Conservation (phyloP, 2,888 invertebrate genomes). For the Volucella inanis region DNA sequence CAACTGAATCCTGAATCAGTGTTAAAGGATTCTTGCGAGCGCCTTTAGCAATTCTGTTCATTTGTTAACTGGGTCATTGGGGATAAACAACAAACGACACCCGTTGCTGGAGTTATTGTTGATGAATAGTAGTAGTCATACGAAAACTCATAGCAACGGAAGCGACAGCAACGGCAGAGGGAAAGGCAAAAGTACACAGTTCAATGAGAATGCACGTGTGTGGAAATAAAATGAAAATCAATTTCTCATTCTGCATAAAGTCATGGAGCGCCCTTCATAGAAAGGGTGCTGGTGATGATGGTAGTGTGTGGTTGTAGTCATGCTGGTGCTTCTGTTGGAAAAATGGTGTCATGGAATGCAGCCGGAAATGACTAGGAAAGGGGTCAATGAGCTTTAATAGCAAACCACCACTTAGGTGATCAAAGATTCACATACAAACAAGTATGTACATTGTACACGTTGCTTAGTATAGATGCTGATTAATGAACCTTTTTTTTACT, state of each 20-base stretch:
- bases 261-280: constrained; percentile 14
- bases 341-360: background rate
- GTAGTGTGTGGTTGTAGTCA: background rate
- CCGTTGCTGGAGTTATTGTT: constrained; percentile 15
- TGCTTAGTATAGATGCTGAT: too few species aligned
- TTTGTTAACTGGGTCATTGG: constrained; percentile 65
- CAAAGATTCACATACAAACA: too few species aligned
- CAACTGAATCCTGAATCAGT: constrained; percentile 57
- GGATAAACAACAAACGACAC: constrained; percentile 31
- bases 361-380: background rate
- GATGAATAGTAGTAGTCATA: constrained; percentile 10
- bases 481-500: too few species aligned
- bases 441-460: too few species aligned
- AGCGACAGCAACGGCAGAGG: background rate
- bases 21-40: constrained; percentile 20
- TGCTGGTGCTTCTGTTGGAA: too few species aligned
- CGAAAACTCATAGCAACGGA: background rate
- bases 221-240: constrained; percentile 45
- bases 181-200: constrained; percentile 13
- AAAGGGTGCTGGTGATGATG: background rate
- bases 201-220: constrained; percentile 19
- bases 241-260: constrained; percentile 30
- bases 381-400: background rate
- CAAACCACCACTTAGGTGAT: too few species aligned
- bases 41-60: constrained; percentile 52